A percentile compares a stretch with the other conserved stretches of the same genome.
Conservation (phyloP, 2,113 vertebrate species). For the Eretmochelys imbricata region DNA sequence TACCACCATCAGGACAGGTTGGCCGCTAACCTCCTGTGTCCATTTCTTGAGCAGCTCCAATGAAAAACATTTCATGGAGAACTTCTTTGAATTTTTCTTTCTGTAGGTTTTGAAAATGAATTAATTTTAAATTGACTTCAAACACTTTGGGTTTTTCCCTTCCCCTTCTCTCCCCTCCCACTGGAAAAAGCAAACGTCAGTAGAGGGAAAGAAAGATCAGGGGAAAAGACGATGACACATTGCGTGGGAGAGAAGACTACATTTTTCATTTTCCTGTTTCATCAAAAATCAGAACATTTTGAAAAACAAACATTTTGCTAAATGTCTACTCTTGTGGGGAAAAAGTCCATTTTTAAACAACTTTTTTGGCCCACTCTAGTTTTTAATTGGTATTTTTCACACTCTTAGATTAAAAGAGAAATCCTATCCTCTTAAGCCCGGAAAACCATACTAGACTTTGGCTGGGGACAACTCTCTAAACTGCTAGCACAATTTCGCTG, state of each 20-base stretch:
- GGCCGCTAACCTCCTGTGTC: not conserved
- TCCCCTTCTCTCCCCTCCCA: not conserved
- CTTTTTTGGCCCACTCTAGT: not conserved
- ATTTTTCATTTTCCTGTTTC: not conserved
- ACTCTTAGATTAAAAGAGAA: accelerated
- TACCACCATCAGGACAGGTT: not conserved
- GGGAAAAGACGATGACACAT: not conserved
- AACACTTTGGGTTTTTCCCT: not conserved
- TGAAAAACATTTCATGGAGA: not conserved
- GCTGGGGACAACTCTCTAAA: not conserved
- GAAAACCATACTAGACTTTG: not conserved
- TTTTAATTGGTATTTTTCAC: not conserved
- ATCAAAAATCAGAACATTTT: not conserved
- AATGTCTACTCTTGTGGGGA: not conserved
- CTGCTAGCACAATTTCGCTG: accelerated
- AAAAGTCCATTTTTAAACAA: not conserved
- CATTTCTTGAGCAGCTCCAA: not conserved
- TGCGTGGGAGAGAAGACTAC: not conserved
- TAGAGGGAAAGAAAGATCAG: not conserved
- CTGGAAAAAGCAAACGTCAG: not conserved
- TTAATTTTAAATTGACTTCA: not conserved
- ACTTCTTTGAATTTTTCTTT: not conserved
- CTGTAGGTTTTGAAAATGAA: not conserved
- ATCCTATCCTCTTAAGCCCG: accelerated
- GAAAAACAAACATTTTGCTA: not conserved